Percentiles rank a stretch among this genome's conserved stretches.
Evolutionary conservation across 92 coral and sea anemone genomes (phyloP).

Genomic region (Porites cylindrica): DNA sequence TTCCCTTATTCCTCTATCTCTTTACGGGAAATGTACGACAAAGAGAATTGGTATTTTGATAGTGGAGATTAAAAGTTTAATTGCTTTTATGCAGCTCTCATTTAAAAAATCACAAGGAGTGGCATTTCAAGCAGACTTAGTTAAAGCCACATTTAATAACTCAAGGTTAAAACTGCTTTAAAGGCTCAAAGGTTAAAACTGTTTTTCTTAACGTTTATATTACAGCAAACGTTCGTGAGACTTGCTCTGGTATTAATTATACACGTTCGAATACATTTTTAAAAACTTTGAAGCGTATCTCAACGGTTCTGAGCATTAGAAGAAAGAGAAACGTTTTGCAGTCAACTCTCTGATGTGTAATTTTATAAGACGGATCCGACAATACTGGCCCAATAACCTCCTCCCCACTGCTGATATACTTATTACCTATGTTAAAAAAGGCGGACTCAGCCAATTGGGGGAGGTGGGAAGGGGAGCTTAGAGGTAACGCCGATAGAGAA

Average conservation of each 20-base stretch:
- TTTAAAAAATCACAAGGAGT: background rate
- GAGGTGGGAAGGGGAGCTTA: too few relatives aligned
- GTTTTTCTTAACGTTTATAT: conserved; percentile 14
- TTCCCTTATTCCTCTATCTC: too few relatives aligned
- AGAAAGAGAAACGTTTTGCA: background rate
- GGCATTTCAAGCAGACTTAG: background rate
- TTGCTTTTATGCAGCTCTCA: background rate
- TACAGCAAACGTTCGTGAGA: conserved; percentile 6
- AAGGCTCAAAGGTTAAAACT: conserved; percentile 16
- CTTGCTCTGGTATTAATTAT: too few relatives aligned
- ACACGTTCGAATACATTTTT: background rate
- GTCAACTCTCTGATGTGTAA: too few relatives aligned
- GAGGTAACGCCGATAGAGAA: too few relatives aligned
- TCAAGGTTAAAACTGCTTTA: conserved; percentile 27
- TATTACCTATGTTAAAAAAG: too few relatives aligned
- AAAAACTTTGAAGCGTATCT: conserved; percentile 24
- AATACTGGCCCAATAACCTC: too few relatives aligned
- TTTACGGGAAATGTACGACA: too few relatives aligned
- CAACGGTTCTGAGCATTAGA: background rate
- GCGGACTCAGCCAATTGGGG: too few relatives aligned
- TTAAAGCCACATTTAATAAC: background rate
- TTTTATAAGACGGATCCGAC: too few relatives aligned
- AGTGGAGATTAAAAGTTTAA: background rate
- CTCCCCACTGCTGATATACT: too few relatives aligned
- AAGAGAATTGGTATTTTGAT: too few relatives aligned